phyloP scores from a whole-genome alignment of 2,888 invertebrate genomes.

The Neuroscelio doddi region DNA sequence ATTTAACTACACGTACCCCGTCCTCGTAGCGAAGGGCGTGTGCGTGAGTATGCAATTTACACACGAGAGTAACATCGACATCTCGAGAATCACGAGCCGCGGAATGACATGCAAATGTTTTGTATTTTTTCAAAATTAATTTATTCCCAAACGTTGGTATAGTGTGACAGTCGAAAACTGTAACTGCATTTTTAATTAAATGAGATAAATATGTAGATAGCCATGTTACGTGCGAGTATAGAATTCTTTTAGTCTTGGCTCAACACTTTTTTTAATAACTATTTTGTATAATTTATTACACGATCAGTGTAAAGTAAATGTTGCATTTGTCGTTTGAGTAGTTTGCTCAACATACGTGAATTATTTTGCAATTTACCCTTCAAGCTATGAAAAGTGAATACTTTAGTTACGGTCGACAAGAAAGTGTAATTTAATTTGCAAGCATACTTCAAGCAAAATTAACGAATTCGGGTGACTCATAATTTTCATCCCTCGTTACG shows the following conservation, averaged over 20 bases:
- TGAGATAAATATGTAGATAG: too few species aligned
- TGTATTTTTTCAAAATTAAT: conserved; percentile 34
- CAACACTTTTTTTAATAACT: too few species aligned
- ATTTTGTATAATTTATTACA: background rate
- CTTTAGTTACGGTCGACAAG: conserved; percentile 19
- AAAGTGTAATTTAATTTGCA: conserved; percentile 21
- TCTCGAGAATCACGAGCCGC: conserved; percentile 33
- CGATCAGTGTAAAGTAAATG: background rate
- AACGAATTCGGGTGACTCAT: conserved; percentile 55
- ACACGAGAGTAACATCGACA: conserved; percentile 41
- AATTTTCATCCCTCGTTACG: conserved; percentile 51
- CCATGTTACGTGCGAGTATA: too few species aligned
- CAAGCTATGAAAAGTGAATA: conserved; percentile 7
- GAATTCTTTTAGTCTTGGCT: too few species aligned
- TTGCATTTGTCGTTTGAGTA: too few species aligned
- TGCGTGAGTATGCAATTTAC: conserved; percentile 44
- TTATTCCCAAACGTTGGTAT: conserved; percentile 20
- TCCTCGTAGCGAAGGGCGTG: conserved; percentile 40
- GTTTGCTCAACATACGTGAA: too few species aligned
- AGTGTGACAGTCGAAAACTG: conserved; percentile 18
- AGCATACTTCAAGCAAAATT: conserved; percentile 43
- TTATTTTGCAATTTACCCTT: conserved; percentile 22
- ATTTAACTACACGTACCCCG: conserved; percentile 46
- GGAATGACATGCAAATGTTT: conserved; percentile 44
- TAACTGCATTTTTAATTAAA: conserved; percentile 7